Evolutionary conservation across 2,888 invertebrate species (phyloP).

Genomic region (Tanypteryx hageni): DNA sequence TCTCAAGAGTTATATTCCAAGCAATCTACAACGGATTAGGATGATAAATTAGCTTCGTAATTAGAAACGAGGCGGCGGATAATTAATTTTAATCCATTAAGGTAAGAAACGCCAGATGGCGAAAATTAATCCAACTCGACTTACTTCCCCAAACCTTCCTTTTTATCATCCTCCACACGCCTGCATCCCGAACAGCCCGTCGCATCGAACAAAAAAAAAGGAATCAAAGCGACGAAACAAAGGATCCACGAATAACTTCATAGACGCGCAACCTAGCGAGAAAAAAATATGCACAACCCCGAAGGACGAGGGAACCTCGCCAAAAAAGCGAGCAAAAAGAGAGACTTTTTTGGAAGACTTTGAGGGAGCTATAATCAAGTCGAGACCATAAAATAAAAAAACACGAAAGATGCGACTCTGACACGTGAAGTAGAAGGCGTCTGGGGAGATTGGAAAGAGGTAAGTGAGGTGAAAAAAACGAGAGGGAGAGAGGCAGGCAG

Average conservation of each 20-base stretch:
- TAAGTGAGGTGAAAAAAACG: not conserved
- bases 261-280: not conserved
- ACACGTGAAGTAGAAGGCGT: not conserved
- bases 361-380: conserved; percentile 15
- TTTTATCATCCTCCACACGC: not conserved
- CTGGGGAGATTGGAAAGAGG: not conserved
- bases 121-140: too few species aligned
- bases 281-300: not conserved
- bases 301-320: not conserved
- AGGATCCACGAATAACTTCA: not conserved
- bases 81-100: too few species aligned
- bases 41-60: too few species aligned
- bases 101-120: too few species aligned
- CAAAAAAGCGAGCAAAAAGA: not conserved
- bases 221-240: not conserved
- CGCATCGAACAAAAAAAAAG: not conserved
- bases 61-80: too few species aligned
- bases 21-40: too few species aligned
- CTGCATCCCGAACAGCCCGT: not conserved
- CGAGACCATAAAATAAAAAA: not conserved
- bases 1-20: too few species aligned
- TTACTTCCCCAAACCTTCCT: not conserved
- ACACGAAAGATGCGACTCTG: not conserved
- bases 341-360: not conserved
- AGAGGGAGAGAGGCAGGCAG: not conserved